Conservation (phyloP, 2,113 vertebrate genomes). For the Hydropotes inermis region DNA sequence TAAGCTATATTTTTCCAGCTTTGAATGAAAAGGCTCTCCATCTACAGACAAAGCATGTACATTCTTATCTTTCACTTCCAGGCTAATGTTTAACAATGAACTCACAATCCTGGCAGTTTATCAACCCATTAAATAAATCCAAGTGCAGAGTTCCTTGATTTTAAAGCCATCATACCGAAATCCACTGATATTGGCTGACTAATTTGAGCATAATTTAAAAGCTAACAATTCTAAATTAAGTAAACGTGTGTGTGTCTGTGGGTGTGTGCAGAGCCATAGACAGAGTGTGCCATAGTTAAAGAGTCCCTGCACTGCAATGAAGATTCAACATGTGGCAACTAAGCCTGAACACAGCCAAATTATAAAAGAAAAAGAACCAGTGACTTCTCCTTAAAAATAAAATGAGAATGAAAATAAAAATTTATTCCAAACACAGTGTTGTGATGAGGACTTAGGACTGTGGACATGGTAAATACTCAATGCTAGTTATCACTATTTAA, state of each 20-base stretch:
- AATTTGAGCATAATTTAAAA: constrained; percentile 73
- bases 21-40: constrained; percentile 80
- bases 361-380: not conserved
- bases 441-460: not conserved
- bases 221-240: constrained; percentile 72
- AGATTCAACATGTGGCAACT: not conserved
- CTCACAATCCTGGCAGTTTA: constrained; percentile 70
- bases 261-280: not conserved
- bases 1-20: constrained; percentile 71
- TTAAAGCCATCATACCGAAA: constrained; percentile 73
- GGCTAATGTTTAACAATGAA: constrained; percentile 79
- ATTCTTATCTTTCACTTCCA: constrained; percentile 82
- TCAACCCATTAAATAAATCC: constrained; percentile 73
- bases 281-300: not conserved
- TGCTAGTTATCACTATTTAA: not conserved
- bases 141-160: constrained; percentile 63
- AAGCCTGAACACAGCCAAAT: not conserved
- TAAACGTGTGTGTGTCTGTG: not conserved
- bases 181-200: constrained; percentile 68
- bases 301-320: not conserved
- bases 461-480: not conserved
- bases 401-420: not conserved
- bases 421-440: not conserved
- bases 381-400: not conserved
- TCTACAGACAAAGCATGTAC: constrained; percentile 76